Percentiles rank a stretch among this genome's conserved stretches.
phyloP scores from a whole-genome alignment of 2,797 vertebrate species.

The Sitta carolinensis region DNA sequence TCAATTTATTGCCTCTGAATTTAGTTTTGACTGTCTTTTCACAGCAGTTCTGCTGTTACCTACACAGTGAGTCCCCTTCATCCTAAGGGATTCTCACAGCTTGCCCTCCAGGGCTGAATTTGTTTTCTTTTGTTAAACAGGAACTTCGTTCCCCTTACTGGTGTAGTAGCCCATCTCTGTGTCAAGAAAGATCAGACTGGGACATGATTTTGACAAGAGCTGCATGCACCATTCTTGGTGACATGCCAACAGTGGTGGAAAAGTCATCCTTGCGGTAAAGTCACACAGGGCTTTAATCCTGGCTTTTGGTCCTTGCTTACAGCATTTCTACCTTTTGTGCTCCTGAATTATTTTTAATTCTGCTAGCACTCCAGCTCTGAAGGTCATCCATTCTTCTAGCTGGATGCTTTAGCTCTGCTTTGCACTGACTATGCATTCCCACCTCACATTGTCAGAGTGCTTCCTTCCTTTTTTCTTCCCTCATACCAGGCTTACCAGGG shows the following conservation, averaged over 20 bases:
- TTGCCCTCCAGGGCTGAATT: background rate
- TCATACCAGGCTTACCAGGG: background rate
- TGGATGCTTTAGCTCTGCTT: background rate
- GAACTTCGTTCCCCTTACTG: background rate
- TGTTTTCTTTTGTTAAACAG: background rate
- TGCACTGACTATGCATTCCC: background rate
- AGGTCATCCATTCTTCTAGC: background rate
- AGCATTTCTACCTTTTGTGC: background rate
- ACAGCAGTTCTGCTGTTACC: background rate
- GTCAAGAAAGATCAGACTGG: background rate
- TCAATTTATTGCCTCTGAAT: background rate
- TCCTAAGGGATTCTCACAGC: background rate
- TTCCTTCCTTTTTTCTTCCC: background rate
- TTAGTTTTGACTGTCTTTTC: background rate
- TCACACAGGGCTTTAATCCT: background rate
- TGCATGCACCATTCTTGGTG: background rate
- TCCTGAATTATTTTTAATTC: background rate
- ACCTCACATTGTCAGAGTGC: background rate
- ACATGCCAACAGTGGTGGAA: background rate
- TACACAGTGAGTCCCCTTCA: fast-evolving
- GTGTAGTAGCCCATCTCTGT: background rate
- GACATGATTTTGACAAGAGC: background rate
- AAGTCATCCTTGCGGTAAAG: background rate
- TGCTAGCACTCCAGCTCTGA: background rate
- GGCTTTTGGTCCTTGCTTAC: background rate